Percentiles rank a stretch among this genome's conserved stretches.
These are phyloP conservation scores for Pipistrellus pipistrellus DNA, from an alignment of 2,797 vertebrate species.

Conservation along the genomic window DNA sequence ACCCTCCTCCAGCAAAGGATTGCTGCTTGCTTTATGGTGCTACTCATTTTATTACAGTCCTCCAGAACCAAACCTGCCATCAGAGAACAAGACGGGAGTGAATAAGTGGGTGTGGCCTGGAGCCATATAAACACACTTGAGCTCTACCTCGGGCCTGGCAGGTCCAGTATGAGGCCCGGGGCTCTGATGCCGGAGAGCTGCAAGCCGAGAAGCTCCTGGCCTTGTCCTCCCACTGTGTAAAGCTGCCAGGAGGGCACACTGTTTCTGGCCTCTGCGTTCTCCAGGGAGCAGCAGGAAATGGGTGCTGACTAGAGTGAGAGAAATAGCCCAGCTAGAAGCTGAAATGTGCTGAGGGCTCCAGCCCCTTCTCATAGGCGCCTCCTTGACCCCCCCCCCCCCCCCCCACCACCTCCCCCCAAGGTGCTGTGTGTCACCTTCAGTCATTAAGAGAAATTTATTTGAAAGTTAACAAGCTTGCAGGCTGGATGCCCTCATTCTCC, in stretches of 20 bases:
- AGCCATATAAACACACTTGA: background rate
- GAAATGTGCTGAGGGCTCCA: background rate
- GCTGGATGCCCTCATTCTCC: background rate
- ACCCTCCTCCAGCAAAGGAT: background rate
- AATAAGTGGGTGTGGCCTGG: background rate
- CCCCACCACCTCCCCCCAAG: no score
- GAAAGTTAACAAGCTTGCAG: background rate
- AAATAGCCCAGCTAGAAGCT: background rate
- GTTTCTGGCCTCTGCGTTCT: background rate
- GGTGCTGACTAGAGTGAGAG: background rate
- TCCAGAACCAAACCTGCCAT: background rate
- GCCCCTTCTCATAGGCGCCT: background rate
- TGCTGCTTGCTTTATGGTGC: background rate
- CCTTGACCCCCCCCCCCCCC: background rate
- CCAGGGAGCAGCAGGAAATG: background rate
- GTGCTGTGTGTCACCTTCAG: background rate
- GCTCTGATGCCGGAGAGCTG: background rate
- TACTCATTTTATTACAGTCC: background rate
- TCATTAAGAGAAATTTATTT: background rate
- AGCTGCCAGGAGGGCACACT: background rate
- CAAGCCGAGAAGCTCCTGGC: background rate
- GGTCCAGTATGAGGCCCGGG: background rate
- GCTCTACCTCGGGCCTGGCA: background rate
- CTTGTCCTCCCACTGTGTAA: background rate
- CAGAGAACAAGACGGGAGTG: background rate